Conservation (phyloP, 1,140 invertebrate genomes). For the Leptonema lineaticorne region DNA sequence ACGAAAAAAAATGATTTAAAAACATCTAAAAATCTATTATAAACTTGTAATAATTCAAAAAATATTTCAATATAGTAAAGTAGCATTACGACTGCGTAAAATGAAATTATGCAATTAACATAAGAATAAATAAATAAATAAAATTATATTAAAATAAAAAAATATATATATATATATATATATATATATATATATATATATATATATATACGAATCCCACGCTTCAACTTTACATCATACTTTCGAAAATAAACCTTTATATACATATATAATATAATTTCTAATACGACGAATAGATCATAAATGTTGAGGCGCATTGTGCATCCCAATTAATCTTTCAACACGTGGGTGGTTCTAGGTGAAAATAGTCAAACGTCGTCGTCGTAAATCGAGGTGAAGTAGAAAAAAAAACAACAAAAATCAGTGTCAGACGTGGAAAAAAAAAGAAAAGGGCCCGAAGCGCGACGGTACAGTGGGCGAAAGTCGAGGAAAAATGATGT, state of each 20-base stretch:
- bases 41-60: too few relatives aligned
- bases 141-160: background rate
- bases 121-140: too few relatives aligned
- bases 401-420: too few relatives aligned
- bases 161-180: background rate
- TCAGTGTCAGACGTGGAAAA: too few relatives aligned
- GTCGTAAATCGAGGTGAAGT: background rate
- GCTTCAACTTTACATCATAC: background rate
- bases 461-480: background rate
- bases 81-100: too few relatives aligned
- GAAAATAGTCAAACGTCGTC: slow-evolving; percentile 19
- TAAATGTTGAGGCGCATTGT: slow-evolving; percentile 2
- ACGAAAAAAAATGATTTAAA: too few relatives aligned
- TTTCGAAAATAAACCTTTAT: background rate
- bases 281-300: slow-evolving; percentile 8
- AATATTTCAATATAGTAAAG: too few relatives aligned
- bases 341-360: slow-evolving; percentile 23
- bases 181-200: background rate
- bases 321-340: slow-evolving; percentile 26
- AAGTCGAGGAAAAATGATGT: too few relatives aligned
- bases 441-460: slow-evolving; percentile 5
- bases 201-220: background rate
- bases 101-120: too few relatives aligned
- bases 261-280: background rate
- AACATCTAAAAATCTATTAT: too few relatives aligned